Evolutionary conservation across 1,140 invertebrate species (phyloP).

Genomic region (Hyles euphorbiae): DNA sequence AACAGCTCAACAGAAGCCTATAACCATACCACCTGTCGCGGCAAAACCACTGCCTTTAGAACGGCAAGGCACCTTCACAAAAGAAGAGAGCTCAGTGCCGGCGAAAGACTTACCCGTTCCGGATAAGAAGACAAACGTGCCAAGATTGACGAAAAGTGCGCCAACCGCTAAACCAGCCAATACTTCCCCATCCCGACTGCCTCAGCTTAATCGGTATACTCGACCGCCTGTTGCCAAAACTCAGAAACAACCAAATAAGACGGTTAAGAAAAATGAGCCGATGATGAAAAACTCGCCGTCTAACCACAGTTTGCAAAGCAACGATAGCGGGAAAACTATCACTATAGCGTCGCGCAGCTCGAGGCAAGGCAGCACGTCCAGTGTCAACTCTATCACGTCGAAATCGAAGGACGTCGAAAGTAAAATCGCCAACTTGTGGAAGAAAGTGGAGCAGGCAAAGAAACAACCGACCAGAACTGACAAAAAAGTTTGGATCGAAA

Average conservation of each 20-base stretch:
- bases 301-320: slow-evolving; percentile 77
- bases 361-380: slow-evolving; percentile 77
- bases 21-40: slow-evolving; percentile 29
- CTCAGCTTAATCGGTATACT: slow-evolving; percentile 59
- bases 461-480: slow-evolving; percentile 78
- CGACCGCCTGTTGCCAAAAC: slow-evolving; percentile 36
- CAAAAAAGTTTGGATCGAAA: slow-evolving; percentile 79
- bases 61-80: slow-evolving; percentile 91
- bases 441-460: slow-evolving; percentile 86
- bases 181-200: slow-evolving; percentile 67
- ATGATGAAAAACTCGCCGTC: slow-evolving; percentile 71
- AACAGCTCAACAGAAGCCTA: slow-evolving; percentile 34
- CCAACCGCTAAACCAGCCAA: slow-evolving; percentile 54
- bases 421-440: slow-evolving; percentile 93
- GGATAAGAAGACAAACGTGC: slow-evolving; percentile 58
- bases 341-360: slow-evolving; percentile 58
- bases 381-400: slow-evolving; percentile 77
- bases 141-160: slow-evolving; percentile 44
- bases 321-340: slow-evolving; percentile 68
- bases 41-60: slow-evolving; percentile 75
- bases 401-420: slow-evolving; percentile 83
- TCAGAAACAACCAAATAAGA: slow-evolving; percentile 40
- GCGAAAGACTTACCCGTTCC: slow-evolving; percentile 65
- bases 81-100: slow-evolving; percentile 80
- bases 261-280: slow-evolving; percentile 36